These are phyloP conservation scores for Thysanoteuthis rhombus DNA, from an alignment of 2,888 invertebrate genomes.

Conservation along the genomic window DNA sequence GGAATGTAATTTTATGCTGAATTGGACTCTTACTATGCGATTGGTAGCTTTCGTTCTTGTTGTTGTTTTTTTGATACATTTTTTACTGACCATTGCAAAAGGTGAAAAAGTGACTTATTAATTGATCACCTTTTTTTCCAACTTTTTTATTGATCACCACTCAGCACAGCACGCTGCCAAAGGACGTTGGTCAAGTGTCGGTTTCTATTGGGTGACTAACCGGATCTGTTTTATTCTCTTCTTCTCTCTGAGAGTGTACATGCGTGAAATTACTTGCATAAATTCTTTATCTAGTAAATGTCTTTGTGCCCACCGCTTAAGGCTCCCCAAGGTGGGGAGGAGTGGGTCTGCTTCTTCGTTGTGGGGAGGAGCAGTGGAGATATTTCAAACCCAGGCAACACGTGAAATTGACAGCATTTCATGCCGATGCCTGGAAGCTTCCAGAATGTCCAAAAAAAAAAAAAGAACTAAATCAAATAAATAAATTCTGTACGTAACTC, in stretches of 20 bases:
- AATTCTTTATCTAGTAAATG: background rate
- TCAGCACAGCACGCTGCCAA: no score
- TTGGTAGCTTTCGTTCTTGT: no score
- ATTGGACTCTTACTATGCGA: no score
- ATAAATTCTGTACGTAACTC: background rate
- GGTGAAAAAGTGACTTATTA: no score
- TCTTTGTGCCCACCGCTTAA: background rate
- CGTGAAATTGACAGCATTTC: slow-evolving; percentile 12
- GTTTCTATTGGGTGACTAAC: no score
- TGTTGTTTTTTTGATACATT: no score
- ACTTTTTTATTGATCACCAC: no score
- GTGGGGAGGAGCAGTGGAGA: background rate
- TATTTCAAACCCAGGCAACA: background rate
- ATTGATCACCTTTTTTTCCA: no score
- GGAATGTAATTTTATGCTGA: no score
- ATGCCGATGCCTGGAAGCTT: background rate
- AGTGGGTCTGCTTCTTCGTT: background rate
- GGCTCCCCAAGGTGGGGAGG: background rate
- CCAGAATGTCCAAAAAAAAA: background rate
- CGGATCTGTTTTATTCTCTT: background rate
- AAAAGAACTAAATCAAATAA: no score
- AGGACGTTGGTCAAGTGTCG: no score
- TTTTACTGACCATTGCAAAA: no score
- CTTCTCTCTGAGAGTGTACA: background rate
- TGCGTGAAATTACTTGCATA: background rate